Conservation (phyloP, 1,140 invertebrate species). For the Ephestia elutella region DNA sequence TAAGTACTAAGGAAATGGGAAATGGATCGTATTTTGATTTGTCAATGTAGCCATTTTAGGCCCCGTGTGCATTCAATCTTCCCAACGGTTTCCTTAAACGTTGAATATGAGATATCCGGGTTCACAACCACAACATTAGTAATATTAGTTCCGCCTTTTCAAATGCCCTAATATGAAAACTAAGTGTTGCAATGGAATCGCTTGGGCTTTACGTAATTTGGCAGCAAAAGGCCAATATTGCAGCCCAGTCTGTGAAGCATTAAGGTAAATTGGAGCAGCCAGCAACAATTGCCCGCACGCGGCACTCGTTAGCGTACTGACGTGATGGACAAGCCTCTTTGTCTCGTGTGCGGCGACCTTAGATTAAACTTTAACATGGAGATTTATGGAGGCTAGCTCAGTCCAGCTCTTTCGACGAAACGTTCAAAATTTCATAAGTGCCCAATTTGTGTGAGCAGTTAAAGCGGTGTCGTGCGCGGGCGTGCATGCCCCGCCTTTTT, state of each 20-base stretch:
- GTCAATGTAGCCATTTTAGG: too few species aligned
- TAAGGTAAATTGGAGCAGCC: constrained; percentile 61
- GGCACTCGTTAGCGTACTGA: constrained; percentile 60
- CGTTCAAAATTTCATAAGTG: constrained; percentile 62
- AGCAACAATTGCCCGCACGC: constrained; percentile 60
- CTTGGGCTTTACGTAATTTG: constrained; percentile 52
- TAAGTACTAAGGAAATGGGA: too few species aligned
- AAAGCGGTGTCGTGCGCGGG: constrained; percentile 54
- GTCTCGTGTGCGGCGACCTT: constrained; percentile 44
- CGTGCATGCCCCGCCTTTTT: constrained; percentile 66
- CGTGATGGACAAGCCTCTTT: constrained; percentile 51
- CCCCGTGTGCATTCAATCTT: neutral
- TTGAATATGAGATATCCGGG: constrained; percentile 51
- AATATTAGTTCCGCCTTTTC: neutral
- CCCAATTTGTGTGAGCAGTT: constrained; percentile 65
- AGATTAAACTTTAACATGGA: constrained; percentile 62
- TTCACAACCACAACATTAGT: constrained; percentile 43
- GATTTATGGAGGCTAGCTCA: constrained; percentile 63
- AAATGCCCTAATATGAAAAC: neutral
- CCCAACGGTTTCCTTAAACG: constrained; percentile 60
- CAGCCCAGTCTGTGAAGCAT: constrained; percentile 50
- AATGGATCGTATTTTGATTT: too few species aligned
- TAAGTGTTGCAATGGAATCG: constrained; percentile 33
- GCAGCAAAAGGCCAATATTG: constrained; percentile 57
- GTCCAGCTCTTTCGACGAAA: constrained; percentile 57